A percentile compares a stretch with the other conserved stretches of the same genome.
These are phyloP conservation scores for Tortricodes alternella DNA, from an alignment of 2,888 invertebrate species.

Conservation along the genomic window DNA sequence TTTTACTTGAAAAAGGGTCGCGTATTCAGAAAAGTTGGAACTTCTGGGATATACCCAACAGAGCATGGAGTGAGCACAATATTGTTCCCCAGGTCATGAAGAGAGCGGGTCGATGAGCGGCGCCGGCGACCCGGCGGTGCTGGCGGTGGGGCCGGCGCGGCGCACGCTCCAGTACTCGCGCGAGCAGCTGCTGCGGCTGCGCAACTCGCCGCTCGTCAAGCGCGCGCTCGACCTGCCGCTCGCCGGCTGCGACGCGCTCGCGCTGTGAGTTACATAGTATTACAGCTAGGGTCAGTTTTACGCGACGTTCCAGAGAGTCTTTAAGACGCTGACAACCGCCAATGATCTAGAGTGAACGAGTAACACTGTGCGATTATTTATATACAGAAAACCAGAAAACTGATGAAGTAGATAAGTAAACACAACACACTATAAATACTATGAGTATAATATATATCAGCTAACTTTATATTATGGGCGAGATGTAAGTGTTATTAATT, in stretches of 20 bases:
- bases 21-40: no score
- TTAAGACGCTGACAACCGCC: no score
- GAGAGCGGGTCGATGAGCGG: conserved; percentile 59
- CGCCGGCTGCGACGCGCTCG: conserved; percentile 66
- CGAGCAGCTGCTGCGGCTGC: conserved; percentile 88
- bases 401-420: no score
- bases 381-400: no score
- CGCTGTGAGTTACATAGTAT: conserved; percentile 56
- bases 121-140: conserved; percentile 82
- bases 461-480: no score
- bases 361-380: no score
- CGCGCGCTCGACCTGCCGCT: conserved; percentile 86
- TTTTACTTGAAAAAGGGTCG: no score
- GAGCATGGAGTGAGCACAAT: neutral
- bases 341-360: no score
- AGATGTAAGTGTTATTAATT: no score
- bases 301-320: no score
- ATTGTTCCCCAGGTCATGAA: conserved; percentile 50
- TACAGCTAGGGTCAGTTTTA: neutral
- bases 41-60: neutral
- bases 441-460: no score
- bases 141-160: conserved; percentile 78
- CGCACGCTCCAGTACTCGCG: conserved; percentile 82
- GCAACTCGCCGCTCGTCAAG: conserved; percentile 87
- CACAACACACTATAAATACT: no score